A percentile compares a stretch with the other conserved stretches of the same genome.
Evolutionary conservation across 2,888 invertebrate genomes (phyloP).

Genomic region (Sinhomidia bicolor): DNA sequence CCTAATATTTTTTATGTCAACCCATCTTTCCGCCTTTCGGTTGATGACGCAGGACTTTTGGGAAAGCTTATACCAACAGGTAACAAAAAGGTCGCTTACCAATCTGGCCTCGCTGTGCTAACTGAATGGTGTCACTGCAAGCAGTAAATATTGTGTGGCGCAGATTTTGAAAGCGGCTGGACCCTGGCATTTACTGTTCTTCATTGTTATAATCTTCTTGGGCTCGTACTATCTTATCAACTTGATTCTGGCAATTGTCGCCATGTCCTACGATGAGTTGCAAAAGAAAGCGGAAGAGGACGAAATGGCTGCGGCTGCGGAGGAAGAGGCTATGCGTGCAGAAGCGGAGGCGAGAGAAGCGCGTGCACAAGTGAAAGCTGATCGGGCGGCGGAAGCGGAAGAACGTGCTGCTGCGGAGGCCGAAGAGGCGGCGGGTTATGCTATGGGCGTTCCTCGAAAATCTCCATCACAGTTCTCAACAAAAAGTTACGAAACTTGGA

Average conservation of each 20-base stretch:
- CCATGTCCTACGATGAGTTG: slow-evolving; percentile 99
- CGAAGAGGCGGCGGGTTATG: neutral
- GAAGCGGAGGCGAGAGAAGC: slow-evolving; percentile 86
- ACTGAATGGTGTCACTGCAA: no score
- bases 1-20: no score
- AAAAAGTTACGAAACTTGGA: neutral
- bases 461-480: neutral
- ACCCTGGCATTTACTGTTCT: slow-evolving; percentile 98
- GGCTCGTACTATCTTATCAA: slow-evolving; percentile 99
- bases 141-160: no score
- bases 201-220: slow-evolving; percentile 98
- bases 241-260: slow-evolving; percentile 99
- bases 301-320: slow-evolving; percentile 89
- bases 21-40: no score
- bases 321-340: slow-evolving; percentile 94
- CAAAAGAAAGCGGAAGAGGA: slow-evolving; percentile 99
- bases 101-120: no score
- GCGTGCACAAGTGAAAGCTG: slow-evolving; percentile 84
- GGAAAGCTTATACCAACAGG: slow-evolving; percentile 98
- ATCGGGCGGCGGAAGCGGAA: neutral
- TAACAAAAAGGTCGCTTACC: neutral
- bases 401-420: neutral
- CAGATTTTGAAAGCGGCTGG: slow-evolving; percentile 94
- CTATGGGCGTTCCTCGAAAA: neutral
- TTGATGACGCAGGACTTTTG: slow-evolving; percentile 99